Conservation (phyloP, 1,140 invertebrate species). For the Drosophila rufa region DNA sequence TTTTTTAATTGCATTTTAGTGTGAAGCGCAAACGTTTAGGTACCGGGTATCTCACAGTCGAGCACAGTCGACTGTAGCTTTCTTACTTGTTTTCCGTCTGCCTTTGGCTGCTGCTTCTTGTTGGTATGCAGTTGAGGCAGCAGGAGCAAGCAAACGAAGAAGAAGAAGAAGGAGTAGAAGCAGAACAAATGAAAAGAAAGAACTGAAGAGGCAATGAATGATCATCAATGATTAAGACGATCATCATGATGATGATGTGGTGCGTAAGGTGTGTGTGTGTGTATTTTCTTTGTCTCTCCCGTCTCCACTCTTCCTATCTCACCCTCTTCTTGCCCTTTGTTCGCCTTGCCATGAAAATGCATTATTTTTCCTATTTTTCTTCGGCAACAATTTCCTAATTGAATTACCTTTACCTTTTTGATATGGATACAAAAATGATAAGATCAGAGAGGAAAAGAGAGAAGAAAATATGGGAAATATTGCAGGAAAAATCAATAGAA, state of each 20-base stretch:
- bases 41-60: too few relatives aligned
- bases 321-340: conserved; percentile 38
- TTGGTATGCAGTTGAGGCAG: conserved; percentile 48
- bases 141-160: conserved; percentile 11
- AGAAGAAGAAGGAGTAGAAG: background rate
- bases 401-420: conserved; percentile 46
- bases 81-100: conserved; percentile 21
- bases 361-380: conserved; percentile 41
- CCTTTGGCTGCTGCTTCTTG: conserved; percentile 19
- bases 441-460: background rate
- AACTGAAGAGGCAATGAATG: conserved; percentile 16
- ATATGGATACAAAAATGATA: conserved; percentile 37
- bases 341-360: conserved; percentile 63
- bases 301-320: too few relatives aligned
- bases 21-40: too few relatives aligned
- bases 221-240: conserved; percentile 38
- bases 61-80: too few relatives aligned
- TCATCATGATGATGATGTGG: conserved; percentile 25
- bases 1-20: too few relatives aligned
- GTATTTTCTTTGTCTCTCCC: conserved; percentile 14
- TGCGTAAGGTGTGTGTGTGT: conserved; percentile 37
- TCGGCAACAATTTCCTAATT: conserved; percentile 52
- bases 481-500: background rate
- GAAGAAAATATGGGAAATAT: background rate
- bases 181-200: conserved; percentile 14